These are phyloP conservation scores for Leptinotarsa rubiginosa DNA, from an alignment of 2,888 invertebrate species.

Conservation along the genomic window DNA sequence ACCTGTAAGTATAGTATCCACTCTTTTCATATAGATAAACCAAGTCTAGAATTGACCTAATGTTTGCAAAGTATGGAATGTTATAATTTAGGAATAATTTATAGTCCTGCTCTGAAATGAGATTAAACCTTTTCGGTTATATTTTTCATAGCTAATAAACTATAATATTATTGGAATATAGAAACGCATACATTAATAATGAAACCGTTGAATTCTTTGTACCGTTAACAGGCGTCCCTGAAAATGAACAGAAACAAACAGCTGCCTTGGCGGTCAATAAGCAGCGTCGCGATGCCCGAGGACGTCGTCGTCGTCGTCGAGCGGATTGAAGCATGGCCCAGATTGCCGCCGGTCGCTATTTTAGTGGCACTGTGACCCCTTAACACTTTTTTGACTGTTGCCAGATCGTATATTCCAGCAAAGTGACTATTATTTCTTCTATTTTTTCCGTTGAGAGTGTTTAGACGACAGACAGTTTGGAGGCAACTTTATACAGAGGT, in stretches of 20 bases:
- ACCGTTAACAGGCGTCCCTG: conserved; percentile 15
- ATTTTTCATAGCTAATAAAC: too few species aligned
- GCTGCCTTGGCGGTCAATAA: conserved; percentile 28
- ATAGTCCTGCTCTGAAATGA: too few species aligned
- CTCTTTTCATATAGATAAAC: too few species aligned
- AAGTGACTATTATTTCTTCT: conserved; percentile 6
- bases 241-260: conserved; percentile 26
- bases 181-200: background rate
- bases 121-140: too few species aligned
- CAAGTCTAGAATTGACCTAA: too few species aligned
- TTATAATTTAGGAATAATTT: too few species aligned
- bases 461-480: background rate
- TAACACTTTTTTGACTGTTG: conserved; percentile 29
- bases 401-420: conserved; percentile 9
- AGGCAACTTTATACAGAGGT: background rate
- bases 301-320: conserved; percentile 18
- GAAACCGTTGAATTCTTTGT: background rate
- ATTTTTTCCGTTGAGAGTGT: background rate
- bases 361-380: conserved; percentile 49
- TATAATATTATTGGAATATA: background rate
- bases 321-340: conserved; percentile 32
- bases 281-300: conserved; percentile 21
- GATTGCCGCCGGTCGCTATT: conserved; percentile 48
- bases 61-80: too few species aligned
- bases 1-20: too few species aligned